Evolutionary conservation across 2,113 vertebrate species (phyloP).

Genomic region (Ivindomyrus marchei): DNA sequence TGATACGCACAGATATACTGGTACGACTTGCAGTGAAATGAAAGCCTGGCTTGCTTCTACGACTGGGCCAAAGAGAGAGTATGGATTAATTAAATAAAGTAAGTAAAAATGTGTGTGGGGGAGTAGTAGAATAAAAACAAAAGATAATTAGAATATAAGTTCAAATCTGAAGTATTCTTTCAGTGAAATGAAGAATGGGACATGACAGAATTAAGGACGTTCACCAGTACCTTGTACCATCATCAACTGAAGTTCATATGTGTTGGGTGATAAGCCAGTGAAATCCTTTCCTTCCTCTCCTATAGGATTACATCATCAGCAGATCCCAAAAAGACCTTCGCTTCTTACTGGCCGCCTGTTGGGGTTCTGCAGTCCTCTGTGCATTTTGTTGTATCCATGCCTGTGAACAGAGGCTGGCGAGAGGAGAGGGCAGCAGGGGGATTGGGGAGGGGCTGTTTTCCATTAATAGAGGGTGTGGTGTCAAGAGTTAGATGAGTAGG

Average conservation of each 20-base stretch:
- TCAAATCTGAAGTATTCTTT: background rate
- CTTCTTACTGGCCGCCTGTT: background rate
- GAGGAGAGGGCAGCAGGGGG: background rate
- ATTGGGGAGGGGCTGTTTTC: conserved; percentile 25
- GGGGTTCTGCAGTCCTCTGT: background rate
- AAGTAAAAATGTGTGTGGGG: background rate
- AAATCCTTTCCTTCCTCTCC: conserved; percentile 4
- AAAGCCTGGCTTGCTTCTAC: background rate
- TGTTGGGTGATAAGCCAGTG: background rate
- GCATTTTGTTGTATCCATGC: background rate
- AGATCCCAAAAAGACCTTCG: background rate
- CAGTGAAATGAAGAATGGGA: background rate
- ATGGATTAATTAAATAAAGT: background rate
- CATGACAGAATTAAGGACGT: background rate
- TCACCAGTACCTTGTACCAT: background rate
- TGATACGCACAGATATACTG: background rate
- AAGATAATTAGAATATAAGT: background rate
- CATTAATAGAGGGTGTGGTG: conserved; percentile 18
- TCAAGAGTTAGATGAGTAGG: conserved; percentile 6
- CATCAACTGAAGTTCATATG: background rate
- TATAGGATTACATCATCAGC: conserved; percentile 16
- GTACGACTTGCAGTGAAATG: background rate
- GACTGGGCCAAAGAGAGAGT: background rate
- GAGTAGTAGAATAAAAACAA: background rate
- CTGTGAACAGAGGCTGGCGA: background rate